Evolutionary conservation across 2,888 invertebrate genomes (phyloP).

Genomic region (Carcina quercana): DNA sequence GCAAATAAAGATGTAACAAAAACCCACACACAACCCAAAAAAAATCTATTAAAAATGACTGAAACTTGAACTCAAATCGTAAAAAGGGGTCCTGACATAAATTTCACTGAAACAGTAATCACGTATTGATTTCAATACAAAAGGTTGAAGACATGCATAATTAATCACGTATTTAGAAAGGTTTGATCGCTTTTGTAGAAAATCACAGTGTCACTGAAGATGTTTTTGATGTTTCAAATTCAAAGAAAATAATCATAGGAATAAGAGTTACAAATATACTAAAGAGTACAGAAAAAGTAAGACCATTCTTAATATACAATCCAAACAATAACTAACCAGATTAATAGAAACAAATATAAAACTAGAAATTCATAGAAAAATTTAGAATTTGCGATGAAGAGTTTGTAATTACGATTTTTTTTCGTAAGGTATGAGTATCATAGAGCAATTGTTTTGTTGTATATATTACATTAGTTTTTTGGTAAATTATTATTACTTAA

Average conservation of each 20-base stretch:
- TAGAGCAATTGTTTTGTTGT: conserved; percentile 24
- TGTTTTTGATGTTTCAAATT: conserved; percentile 11
- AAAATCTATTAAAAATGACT: too few species aligned
- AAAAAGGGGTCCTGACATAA: too few species aligned
- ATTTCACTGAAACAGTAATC: too few species aligned
- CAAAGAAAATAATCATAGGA: conserved; percentile 11
- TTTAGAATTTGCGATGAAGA: too few species aligned
- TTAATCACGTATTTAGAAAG: conserved; percentile 9
- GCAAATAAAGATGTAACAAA: too few species aligned
- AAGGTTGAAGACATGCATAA: conserved; percentile 36
- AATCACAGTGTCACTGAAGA: conserved; percentile 28
- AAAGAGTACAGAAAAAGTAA: too few species aligned
- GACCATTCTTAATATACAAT: conserved; percentile 4
- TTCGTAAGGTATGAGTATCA: conserved; percentile 4
- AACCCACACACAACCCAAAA: too few species aligned
- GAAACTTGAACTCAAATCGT: too few species aligned
- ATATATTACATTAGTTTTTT: too few species aligned
- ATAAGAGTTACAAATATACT: conserved; percentile 6
- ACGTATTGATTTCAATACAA: conserved; percentile 40
- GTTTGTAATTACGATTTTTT: too few species aligned
- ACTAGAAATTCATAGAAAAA: too few species aligned
- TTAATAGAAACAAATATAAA: conserved; percentile 1
- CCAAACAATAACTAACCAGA: conserved; percentile 1
- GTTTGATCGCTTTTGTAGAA: conserved; percentile 36
- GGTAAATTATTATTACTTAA: too few species aligned